Percentiles rank a stretch among this genome's conserved stretches.
phyloP scores from a whole-genome alignment of 2,113 vertebrate genomes.

The Connochaetes taurinus region DNA sequence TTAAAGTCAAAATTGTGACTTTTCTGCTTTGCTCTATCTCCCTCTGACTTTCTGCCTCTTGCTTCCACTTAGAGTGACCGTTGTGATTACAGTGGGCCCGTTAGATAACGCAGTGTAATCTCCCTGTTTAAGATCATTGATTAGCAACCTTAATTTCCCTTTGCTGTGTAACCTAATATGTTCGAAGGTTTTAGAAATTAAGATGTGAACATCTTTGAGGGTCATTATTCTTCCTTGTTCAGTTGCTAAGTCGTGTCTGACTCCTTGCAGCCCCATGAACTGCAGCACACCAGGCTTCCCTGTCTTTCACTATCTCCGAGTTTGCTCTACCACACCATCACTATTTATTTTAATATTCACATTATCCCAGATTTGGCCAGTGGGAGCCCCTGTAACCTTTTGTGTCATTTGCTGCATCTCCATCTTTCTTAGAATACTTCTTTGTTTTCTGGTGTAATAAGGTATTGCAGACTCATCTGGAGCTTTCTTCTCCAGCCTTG shows the following conservation, averaged over 20 bases:
- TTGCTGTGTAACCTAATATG: background rate
- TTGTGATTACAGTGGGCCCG: background rate
- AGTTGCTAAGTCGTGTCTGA: background rate
- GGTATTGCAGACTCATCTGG: background rate
- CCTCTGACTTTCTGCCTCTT: background rate
- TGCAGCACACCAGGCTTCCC: background rate
- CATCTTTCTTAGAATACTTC: background rate
- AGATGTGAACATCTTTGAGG: background rate
- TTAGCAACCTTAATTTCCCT: background rate
- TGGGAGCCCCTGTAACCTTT: background rate
- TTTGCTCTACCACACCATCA: background rate
- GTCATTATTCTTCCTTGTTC: background rate
- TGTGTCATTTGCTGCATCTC: background rate
- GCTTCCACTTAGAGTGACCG: background rate
- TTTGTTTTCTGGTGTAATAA: background rate
- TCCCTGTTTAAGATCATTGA: background rate
- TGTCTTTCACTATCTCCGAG: background rate
- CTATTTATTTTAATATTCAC: background rate
- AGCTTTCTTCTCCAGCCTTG: background rate
- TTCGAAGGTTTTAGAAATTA: background rate
- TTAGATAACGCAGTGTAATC: background rate
- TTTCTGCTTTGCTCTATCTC: background rate
- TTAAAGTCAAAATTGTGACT: background rate
- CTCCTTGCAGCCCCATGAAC: background rate
- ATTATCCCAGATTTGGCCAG: background rate